Evolutionary conservation across 92 coral and sea anemone species (phyloP).

Genomic region (Scolanthus callimorphus): DNA sequence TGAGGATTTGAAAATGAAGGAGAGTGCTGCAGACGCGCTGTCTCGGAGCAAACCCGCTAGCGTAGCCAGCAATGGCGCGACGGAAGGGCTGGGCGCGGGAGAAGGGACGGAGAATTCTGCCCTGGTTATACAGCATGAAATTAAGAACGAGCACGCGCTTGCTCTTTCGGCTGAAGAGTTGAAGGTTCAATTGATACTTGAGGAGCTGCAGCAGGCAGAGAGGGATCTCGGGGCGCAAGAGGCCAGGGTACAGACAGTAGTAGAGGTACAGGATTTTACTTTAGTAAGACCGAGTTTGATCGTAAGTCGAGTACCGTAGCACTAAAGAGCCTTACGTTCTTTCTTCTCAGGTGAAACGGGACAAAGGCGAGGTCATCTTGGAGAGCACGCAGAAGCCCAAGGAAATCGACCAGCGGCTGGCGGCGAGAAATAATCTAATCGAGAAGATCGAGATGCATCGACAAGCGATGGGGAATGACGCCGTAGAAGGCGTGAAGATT

Average conservation of each 20-base stretch:
- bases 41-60: neutral
- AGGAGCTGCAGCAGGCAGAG: conserved; percentile 37
- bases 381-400: conserved; percentile 43
- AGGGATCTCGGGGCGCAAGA: conserved; percentile 33
- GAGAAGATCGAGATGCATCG: conserved; percentile 75
- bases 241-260: conserved; percentile 32
- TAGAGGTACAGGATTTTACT: too few relatives aligned
- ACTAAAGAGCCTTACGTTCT: too few relatives aligned
- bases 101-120: neutral
- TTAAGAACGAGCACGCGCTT: conserved; percentile 28
- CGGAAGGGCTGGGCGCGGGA: neutral
- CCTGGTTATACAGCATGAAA: conserved; percentile 17
- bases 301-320: too few relatives aligned
- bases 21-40: conserved; percentile 5
- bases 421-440: conserved; percentile 65
- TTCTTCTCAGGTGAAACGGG: conserved; percentile 42
- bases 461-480: conserved; percentile 56
- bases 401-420: conserved; percentile 69
- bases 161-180: conserved; percentile 29
- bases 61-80: neutral
- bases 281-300: too few relatives aligned
- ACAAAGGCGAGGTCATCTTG: conserved; percentile 38
- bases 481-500: conserved; percentile 68
- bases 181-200: conserved; percentile 25
- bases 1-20: conserved; percentile 20